Percentiles rank a stretch among this genome's conserved stretches.
phyloP scores from a whole-genome alignment of 1,140 invertebrate genomes.

The Drosophila subpulchrella region DNA sequence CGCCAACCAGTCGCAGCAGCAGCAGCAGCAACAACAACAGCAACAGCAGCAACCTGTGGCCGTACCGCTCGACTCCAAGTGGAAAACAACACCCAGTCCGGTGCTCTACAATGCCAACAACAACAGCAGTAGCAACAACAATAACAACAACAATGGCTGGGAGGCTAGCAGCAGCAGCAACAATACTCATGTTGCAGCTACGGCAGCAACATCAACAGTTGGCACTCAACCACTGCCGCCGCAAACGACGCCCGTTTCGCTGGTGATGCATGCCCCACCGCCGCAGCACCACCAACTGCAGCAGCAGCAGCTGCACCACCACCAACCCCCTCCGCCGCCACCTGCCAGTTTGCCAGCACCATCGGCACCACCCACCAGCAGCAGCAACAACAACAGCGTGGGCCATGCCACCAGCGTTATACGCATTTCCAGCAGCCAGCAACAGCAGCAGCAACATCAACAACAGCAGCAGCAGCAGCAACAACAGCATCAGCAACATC shows the following conservation, averaged over 20 bases:
- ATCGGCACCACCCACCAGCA: constrained; percentile 84
- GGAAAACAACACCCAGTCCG: constrained; percentile 82
- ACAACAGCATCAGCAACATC: constrained; percentile 45
- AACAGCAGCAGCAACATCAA: constrained; percentile 1
- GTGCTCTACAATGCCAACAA: constrained; percentile 74
- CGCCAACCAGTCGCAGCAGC: constrained; percentile 85
- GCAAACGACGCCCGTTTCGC: constrained; percentile 81
- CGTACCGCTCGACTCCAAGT: constrained; percentile 70
- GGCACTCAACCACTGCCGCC: constrained; percentile 72
- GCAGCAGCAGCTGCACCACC: constrained; percentile 45
- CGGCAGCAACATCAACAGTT: constrained; percentile 84
- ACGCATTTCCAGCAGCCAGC: constrained; percentile 89
- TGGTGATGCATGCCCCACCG: constrained; percentile 84
- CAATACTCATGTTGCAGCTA: constrained; percentile 31
- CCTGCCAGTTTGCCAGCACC: constrained; percentile 63
- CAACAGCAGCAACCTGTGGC: constrained; percentile 48
- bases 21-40: constrained; percentile 86
- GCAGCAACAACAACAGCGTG: constrained; percentile 85
- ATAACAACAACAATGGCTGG: constrained; percentile 63
- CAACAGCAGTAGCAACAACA: constrained; percentile 45
- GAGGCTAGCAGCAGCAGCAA: constrained; percentile 82
- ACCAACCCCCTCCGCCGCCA: constrained; percentile 49
- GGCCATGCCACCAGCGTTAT: constrained; percentile 91
- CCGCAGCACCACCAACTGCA: constrained; percentile 86
- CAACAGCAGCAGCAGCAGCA: constrained; percentile 66